Percentiles rank a stretch among this genome's conserved stretches.
phyloP scores from a whole-genome alignment of 2,113 vertebrate species.

The Psilopogon haemacephalus region DNA sequence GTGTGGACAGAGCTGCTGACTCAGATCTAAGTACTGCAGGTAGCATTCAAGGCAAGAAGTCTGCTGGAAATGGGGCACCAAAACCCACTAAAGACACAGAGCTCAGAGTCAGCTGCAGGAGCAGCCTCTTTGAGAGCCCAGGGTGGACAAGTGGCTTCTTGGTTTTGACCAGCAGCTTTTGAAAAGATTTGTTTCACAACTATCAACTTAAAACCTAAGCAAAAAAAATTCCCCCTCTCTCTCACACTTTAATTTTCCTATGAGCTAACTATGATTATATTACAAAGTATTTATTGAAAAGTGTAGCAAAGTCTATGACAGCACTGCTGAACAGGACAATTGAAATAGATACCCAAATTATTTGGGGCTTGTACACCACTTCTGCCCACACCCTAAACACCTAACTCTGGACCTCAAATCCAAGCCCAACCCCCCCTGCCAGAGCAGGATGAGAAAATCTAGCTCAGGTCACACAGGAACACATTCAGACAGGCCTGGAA shows the following conservation, averaged over 20 bases:
- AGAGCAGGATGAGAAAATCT: too few species aligned
- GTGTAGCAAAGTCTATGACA: neutral
- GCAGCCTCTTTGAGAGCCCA: neutral
- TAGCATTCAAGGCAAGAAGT: neutral
- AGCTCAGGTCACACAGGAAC: too few species aligned
- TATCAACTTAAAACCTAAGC: neutral
- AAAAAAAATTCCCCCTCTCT: accelerated
- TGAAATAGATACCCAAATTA: neutral
- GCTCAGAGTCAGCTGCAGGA: neutral
- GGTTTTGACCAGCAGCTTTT: neutral
- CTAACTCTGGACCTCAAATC: neutral
- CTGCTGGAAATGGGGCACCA: neutral
- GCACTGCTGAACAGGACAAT: neutral
- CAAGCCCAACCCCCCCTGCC: too few species aligned
- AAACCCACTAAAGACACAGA: neutral
- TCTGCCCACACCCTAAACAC: neutral
- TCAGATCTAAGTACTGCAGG: neutral
- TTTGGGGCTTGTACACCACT: neutral
- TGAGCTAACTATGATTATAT: neutral
- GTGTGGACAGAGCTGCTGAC: neutral
- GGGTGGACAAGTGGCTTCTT: neutral
- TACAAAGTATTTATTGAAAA: neutral
- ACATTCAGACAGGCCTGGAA: too few species aligned
- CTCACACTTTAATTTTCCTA: neutral
- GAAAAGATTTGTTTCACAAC: neutral